Conservation (phyloP, 2,888 invertebrate species). For the Palloptera scutellata region DNA sequence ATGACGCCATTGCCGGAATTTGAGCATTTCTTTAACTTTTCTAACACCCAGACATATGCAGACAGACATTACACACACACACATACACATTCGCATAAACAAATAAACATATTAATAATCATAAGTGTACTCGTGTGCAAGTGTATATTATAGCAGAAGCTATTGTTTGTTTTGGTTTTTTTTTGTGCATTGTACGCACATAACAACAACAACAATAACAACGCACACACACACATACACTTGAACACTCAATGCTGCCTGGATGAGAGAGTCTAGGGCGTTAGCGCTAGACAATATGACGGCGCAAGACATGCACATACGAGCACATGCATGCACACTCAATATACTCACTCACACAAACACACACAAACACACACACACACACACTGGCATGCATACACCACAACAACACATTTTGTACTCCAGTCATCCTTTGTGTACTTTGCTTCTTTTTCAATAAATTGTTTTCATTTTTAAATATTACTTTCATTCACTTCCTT, state of each 20-base stretch:
- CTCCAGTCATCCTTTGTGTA: too few relatives aligned
- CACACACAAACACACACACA: too few relatives aligned
- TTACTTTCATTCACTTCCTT: too few relatives aligned
- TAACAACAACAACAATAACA: background rate
- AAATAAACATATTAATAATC: constrained; percentile 17
- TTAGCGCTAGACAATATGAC: background rate
- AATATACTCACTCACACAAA: too few relatives aligned
- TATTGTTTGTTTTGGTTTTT: too few relatives aligned
- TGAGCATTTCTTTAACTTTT: background rate
- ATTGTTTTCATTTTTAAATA: too few relatives aligned
- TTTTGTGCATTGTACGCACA: background rate
- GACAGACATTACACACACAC: background rate
- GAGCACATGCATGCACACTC: too few relatives aligned
- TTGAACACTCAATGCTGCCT: too few relatives aligned
- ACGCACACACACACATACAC: constrained; percentile 4
- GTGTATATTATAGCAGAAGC: too few relatives aligned
- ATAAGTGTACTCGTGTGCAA: background rate
- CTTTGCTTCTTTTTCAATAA: too few relatives aligned
- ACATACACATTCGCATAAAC: background rate
- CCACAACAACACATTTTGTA: too few relatives aligned
- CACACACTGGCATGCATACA: too few relatives aligned
- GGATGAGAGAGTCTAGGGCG: background rate
- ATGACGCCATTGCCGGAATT: background rate
- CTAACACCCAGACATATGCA: background rate
- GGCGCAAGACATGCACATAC: background rate